Evolutionary conservation across 2,888 invertebrate genomes (phyloP), one percentile per base, ranked within the genome.

Genomic region (Apamea monoglypha): DNA sequence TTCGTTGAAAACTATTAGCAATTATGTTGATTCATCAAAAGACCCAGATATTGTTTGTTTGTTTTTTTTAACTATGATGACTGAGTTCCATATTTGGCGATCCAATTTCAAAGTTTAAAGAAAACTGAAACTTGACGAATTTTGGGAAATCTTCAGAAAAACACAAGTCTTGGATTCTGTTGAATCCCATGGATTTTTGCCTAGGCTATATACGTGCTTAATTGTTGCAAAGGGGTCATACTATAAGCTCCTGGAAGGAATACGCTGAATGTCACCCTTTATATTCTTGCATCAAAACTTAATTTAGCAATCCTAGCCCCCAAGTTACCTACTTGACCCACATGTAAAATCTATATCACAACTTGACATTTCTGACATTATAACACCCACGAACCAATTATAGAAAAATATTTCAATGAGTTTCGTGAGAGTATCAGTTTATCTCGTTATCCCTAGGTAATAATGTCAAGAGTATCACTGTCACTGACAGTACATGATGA

Each of bases 391-490:
- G 40, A 29, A 76, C 21, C 81, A 82, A 82, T 74, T 82, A 80
- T 53, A 36, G 29, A 71, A 68, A 59, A 69, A 75, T 16, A 14
- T 29, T 36, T 61, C 36, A 71, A 74, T 44, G n/a, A 63, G 32
- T 21, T 44, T 81, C 67, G 44, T 63, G 67, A 21, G 74, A 64
- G 64, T 29, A 80, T 75, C 29, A 25, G 32, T 68, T 50, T 10
- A 56, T 59, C 67, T 76, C 53, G 18, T 47, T 29, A 67, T 61
- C 21, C 32, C 47, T 72, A 50, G 50, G 6, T 67, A 56, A 44
- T 75, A 81, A 84, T 78, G 85, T 84, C 84, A 84, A 84, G 82
- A 68, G 61, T 69, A 61, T 85, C 85, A 84, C 85, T 84, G 82
- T 82, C 78, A 50, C n/a, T 56, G 47, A 18, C 61, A 56, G 73